A percentile compares a stretch with the other conserved stretches of the same genome.
These are phyloP conservation scores for Tubulanus polymorphus DNA, from an alignment of 2,888 invertebrate genomes.

Conservation along the genomic window DNA sequence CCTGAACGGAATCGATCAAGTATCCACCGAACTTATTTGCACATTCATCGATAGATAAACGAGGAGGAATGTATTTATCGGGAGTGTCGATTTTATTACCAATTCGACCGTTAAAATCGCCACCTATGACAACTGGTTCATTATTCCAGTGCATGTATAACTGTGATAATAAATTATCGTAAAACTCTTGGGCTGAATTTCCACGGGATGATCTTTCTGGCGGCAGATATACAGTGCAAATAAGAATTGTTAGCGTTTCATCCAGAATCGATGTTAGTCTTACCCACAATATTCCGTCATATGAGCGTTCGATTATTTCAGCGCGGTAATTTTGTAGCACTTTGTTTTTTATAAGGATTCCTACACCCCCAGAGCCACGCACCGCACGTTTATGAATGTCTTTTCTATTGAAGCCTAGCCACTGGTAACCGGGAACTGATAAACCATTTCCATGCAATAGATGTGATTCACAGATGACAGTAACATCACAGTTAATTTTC, in stretches of 20 bases:
- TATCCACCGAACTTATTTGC: not conserved
- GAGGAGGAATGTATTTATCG: not conserved
- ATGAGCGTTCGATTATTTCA: slow-evolving; percentile 1
- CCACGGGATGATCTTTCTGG: slow-evolving; percentile 1
- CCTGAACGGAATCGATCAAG: not conserved
- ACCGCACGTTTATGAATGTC: slow-evolving; percentile 3
- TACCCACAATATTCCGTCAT: slow-evolving; percentile 6
- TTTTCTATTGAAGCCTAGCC: slow-evolving; percentile 5
- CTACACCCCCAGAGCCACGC: slow-evolving; percentile 13
- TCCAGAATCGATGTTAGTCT: not conserved
- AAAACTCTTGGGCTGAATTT: slow-evolving; percentile 5
- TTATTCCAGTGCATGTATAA: slow-evolving; percentile 7
- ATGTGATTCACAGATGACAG: slow-evolving; percentile 7
- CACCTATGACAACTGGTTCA: slow-evolving; percentile 5
- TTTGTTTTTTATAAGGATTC: slow-evolving; percentile 6
- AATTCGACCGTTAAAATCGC: slow-evolving; percentile 7
- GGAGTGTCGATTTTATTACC: slow-evolving; percentile 5
- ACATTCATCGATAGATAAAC: not conserved
- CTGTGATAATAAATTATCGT: slow-evolving; percentile 2
- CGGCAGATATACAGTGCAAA: slow-evolving; percentile 8
- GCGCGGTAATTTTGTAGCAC: slow-evolving; percentile 1
- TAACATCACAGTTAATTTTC: slow-evolving; percentile 7
- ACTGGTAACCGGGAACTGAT: slow-evolving; percentile 1
- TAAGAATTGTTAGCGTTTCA: not conserved
- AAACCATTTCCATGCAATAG: not conserved